These are phyloP conservation scores for Macrosiphum euphorbiae DNA, from an alignment of 2,888 invertebrate genomes.

Conservation along the genomic window DNA sequence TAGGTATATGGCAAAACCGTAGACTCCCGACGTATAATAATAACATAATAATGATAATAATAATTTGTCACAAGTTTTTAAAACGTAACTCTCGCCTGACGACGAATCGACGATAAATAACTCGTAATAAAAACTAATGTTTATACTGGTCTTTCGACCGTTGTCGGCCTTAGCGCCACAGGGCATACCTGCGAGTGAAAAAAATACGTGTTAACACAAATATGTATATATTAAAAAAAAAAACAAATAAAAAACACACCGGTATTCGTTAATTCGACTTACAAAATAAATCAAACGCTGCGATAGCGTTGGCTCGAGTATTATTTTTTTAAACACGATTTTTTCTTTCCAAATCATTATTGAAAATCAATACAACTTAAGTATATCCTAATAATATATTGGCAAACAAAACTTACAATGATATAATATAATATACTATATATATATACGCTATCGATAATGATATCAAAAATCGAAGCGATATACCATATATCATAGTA, in stretches of 20 bases:
- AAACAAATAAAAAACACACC: background rate
- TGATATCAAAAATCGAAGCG: background rate
- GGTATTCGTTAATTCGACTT: background rate
- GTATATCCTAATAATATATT: slow-evolving; percentile 14
- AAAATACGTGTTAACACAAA: slow-evolving; percentile 46
- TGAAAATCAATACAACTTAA: background rate
- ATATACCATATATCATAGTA: background rate
- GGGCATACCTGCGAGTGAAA: slow-evolving; percentile 14
- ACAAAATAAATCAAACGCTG: slow-evolving; percentile 32
- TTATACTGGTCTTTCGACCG: slow-evolving; percentile 23
- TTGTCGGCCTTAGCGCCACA: slow-evolving; percentile 13
- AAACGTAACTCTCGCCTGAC: slow-evolving; percentile 12
- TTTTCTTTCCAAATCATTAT: slow-evolving; percentile 18
- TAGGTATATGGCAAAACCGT: background rate
- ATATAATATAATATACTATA: background rate
- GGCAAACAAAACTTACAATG: background rate
- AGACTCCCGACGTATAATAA: background rate
- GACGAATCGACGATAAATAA: slow-evolving; percentile 37
- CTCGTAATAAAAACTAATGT: slow-evolving; percentile 45
- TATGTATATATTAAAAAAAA: background rate
- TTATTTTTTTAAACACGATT: background rate
- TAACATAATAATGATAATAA: slow-evolving; percentile 33
- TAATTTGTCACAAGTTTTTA: slow-evolving; percentile 45
- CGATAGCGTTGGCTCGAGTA: background rate
- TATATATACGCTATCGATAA: background rate